A percentile compares a stretch with the other conserved stretches of the same genome.
Conservation (phyloP, 2,888 invertebrate species). For the Erynnis tages region DNA sequence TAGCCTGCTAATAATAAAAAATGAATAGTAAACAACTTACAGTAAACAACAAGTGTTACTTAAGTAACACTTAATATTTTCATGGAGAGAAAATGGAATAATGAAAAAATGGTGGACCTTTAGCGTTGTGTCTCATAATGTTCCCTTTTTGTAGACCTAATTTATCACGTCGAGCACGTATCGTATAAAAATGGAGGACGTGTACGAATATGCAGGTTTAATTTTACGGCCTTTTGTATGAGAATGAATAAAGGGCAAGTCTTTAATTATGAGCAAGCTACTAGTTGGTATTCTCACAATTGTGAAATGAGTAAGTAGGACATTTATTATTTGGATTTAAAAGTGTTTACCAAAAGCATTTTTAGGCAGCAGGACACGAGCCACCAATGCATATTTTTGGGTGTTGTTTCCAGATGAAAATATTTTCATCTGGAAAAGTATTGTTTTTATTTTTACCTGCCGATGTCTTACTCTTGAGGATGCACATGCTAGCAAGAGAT, state of each 20-base stretch:
- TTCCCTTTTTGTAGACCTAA: conserved; percentile 59
- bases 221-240: conserved; percentile 66
- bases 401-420: no score
- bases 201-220: conserved; percentile 67
- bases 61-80: no score
- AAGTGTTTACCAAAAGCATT: background rate
- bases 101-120: conserved; percentile 59
- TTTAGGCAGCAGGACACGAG: background rate
- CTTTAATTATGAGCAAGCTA: conserved; percentile 66
- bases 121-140: conserved; percentile 57
- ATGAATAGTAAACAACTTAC: no score
- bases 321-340: background rate
- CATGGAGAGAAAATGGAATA: conserved; percentile 40
- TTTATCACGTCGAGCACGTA: conserved; percentile 60
- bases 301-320: conserved; percentile 1
- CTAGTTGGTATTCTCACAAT: conserved; percentile 41
- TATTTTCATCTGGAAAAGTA: no score
- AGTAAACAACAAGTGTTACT: no score
- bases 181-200: conserved; percentile 33
- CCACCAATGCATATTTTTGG: no score
- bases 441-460: no score
- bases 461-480: no score
- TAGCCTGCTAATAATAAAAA: no score
- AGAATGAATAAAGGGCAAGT: conserved; percentile 64
- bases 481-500: no score